Conservation (phyloP, 1,140 invertebrate species). For the Drosophila varians region DNA sequence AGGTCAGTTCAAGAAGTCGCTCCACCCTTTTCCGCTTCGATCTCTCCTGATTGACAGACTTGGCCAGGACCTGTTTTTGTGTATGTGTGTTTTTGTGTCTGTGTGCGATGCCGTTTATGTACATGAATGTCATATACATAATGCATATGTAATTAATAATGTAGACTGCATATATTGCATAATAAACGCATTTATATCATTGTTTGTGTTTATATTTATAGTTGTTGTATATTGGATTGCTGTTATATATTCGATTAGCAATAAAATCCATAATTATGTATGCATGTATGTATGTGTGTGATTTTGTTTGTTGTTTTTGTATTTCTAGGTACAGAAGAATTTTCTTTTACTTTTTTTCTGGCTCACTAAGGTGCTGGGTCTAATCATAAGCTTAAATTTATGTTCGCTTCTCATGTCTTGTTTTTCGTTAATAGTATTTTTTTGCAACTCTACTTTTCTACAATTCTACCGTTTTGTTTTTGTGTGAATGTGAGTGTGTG, state of each 20-base stretch:
- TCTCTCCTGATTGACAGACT: conserved; percentile 46
- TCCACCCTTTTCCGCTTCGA: neutral
- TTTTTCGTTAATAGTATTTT: conserved; percentile 41
- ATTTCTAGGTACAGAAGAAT: conserved; percentile 74
- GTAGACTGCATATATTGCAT: conserved; percentile 55
- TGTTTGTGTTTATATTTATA: conserved; percentile 57
- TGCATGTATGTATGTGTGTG: conserved; percentile 22
- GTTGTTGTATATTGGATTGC: conserved; percentile 52
- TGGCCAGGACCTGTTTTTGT: conserved; percentile 44
- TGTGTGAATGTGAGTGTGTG: conserved; percentile 15
- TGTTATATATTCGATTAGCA: conserved; percentile 63
- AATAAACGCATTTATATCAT: conserved; percentile 63
- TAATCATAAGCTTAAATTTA: conserved; percentile 73
- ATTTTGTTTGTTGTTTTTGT: conserved; percentile 36
- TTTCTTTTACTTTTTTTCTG: conserved; percentile 48
- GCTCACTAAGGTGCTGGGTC: conserved; percentile 68
- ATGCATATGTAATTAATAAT: conserved; percentile 59
- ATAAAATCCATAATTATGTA: conserved; percentile 58
- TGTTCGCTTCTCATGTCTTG: conserved; percentile 34
- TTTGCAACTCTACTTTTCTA: conserved; percentile 76
- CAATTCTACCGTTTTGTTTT: conserved; percentile 62
- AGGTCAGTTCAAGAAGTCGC: conserved; percentile 2
- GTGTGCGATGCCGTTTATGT: conserved; percentile 34
- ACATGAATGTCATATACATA: conserved; percentile 79
- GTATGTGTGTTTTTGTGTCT: conserved; percentile 26